These are phyloP conservation scores for Drosophila pseudotakahashii DNA, from an alignment of 2,888 invertebrate genomes.

Conservation along the genomic window DNA sequence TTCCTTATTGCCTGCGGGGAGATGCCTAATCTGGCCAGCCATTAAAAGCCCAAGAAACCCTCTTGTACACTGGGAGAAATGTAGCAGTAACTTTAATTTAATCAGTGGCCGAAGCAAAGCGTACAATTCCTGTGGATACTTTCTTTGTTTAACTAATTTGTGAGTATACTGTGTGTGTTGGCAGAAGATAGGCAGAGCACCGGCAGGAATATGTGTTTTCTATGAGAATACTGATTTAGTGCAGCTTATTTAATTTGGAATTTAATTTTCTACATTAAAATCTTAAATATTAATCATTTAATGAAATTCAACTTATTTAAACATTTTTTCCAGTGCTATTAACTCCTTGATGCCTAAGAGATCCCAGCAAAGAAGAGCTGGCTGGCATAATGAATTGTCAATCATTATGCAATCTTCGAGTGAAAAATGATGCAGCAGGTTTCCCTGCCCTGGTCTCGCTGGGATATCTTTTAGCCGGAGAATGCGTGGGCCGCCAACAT, in stretches of 20 bases:
- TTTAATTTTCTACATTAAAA: no score
- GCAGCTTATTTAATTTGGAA: no score
- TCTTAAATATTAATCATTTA: no score
- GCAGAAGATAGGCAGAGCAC: no score
- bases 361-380: slow-evolving; percentile 36
- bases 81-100: background rate
- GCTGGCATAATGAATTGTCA: slow-evolving; percentile 74
- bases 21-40: slow-evolving; percentile 66
- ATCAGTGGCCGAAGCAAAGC: no score
- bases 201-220: no score
- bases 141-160: no score
- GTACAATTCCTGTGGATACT: no score
- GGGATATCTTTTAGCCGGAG: slow-evolving; percentile 20
- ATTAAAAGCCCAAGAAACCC: slow-evolving; percentile 50
- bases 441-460: slow-evolving; percentile 31
- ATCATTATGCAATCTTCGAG: slow-evolving; percentile 79
- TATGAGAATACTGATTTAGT: no score
- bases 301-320: no score
- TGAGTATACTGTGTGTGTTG: no score
- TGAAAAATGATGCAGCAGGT: slow-evolving; percentile 78
- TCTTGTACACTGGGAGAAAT: slow-evolving; percentile 4
- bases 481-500: slow-evolving; percentile 71
- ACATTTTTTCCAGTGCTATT: slow-evolving; percentile 13
- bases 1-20: slow-evolving; percentile 61
- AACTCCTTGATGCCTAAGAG: slow-evolving; percentile 17